A percentile compares a stretch with the other conserved stretches of the same genome.
Conservation (phyloP, 2,113 vertebrate genomes). For the Stomatorhinus ivindoensis region DNA sequence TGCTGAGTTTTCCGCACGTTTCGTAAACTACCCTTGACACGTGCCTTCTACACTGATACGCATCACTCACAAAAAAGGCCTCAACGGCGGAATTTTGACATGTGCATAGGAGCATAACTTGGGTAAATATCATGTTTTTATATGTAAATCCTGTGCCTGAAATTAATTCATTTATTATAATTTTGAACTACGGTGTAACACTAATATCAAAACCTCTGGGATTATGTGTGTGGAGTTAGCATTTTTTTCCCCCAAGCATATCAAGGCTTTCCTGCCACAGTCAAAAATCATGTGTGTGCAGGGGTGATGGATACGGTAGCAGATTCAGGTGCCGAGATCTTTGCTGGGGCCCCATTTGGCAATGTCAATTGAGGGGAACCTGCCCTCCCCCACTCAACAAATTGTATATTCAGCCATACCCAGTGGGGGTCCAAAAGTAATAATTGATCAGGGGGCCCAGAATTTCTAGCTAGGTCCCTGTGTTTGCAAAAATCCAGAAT, state of each 20-base stretch:
- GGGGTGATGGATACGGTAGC: neutral
- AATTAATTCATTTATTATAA: neutral
- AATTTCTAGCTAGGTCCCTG: neutral
- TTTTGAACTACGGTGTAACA: neutral
- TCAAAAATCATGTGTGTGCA: neutral
- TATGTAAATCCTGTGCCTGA: neutral
- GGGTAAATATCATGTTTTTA: neutral
- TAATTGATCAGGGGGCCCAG: neutral
- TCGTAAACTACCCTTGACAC: neutral
- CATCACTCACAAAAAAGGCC: neutral
- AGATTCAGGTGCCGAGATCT: neutral
- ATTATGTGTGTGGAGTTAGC: neutral
- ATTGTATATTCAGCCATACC: neutral
- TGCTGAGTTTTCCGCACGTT: neutral
- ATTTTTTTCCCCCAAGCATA: neutral
- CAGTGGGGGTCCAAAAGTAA: neutral
- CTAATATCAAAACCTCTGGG: neutral
- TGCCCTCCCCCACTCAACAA: neutral
- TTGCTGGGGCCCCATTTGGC: neutral
- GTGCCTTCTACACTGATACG: neutral
- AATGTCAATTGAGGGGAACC: neutral
- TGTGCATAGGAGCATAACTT: neutral
- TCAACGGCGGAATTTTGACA: neutral
- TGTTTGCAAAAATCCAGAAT: neutral
- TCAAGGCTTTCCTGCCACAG: neutral